Evolutionary conservation across 2,113 vertebrate species (phyloP).

Genomic region (Burhinus oedicnemus): DNA sequence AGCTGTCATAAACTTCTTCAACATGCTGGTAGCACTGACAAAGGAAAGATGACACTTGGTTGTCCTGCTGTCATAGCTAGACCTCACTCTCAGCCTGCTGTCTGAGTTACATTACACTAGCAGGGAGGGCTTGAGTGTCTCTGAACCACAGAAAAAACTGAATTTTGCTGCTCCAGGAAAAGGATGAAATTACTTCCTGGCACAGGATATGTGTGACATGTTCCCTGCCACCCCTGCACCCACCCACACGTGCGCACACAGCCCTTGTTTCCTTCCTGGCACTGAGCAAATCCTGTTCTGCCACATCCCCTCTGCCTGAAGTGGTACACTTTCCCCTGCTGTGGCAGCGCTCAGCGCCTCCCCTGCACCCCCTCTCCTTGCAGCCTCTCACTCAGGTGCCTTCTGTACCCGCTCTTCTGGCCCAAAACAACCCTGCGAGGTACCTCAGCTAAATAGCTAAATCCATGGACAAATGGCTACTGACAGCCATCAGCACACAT

Average conservation of each 20-base stretch:
- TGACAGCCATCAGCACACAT: background rate
- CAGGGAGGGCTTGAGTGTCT: background rate
- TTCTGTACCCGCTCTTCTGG: background rate
- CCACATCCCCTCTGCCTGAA: background rate
- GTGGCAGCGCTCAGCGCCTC: background rate
- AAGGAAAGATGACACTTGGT: background rate
- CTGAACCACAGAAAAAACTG: background rate
- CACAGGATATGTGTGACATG: background rate
- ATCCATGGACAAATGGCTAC: background rate
- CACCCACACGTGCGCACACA: fast-evolving
- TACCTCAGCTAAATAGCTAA: background rate
- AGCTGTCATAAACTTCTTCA: background rate
- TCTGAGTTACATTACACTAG: background rate
- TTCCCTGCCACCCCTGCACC: background rate
- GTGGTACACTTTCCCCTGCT: background rate
- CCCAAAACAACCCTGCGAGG: background rate
- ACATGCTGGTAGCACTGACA: fast-evolving
- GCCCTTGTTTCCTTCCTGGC: background rate
- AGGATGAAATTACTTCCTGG: background rate
- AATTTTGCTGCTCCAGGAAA: background rate
- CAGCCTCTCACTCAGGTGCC: background rate
- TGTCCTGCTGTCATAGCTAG: background rate
- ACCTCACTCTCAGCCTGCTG: background rate
- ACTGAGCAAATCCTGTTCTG: background rate
- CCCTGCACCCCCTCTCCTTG: background rate